These are phyloP conservation scores for Simalia tracyae DNA, from an alignment of 2,797 vertebrate species.

Conservation along the genomic window DNA sequence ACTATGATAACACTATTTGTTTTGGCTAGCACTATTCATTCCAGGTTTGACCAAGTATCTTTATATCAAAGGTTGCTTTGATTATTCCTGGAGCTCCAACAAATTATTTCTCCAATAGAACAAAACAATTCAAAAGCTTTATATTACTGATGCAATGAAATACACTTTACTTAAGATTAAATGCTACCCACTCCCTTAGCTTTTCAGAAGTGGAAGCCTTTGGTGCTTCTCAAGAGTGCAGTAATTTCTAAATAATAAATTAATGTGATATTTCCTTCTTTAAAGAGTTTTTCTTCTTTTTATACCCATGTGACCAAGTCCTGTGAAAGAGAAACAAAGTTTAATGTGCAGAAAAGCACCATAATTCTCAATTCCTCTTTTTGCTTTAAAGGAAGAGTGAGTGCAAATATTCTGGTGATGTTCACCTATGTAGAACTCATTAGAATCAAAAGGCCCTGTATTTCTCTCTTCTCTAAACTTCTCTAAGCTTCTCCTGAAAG, in stretches of 20 bases:
- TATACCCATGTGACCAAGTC: not conserved
- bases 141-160: not conserved
- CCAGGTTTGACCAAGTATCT: not conserved
- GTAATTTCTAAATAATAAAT: not conserved
- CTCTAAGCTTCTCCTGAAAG: not conserved
- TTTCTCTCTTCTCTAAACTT: not conserved
- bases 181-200: not conserved
- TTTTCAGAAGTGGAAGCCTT: not conserved
- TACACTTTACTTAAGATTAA: not conserved
- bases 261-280: not conserved
- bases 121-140: not conserved
- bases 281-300: not conserved
- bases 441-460: not conserved
- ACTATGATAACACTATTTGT: not conserved
- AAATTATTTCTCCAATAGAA: not conserved
- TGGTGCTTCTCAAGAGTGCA: not conserved
- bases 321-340: not conserved
- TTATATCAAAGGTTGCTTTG: not conserved
- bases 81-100: not conserved
- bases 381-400: not conserved
- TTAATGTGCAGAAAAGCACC: not conserved
- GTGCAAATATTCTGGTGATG: not conserved
- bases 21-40: not conserved
- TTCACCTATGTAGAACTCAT: not conserved
- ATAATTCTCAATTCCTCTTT: not conserved